Evolutionary conservation across 2,888 invertebrate species (phyloP), one percentile per base, ranked within the genome.

Genomic region (Mimas tiliae): DNA sequence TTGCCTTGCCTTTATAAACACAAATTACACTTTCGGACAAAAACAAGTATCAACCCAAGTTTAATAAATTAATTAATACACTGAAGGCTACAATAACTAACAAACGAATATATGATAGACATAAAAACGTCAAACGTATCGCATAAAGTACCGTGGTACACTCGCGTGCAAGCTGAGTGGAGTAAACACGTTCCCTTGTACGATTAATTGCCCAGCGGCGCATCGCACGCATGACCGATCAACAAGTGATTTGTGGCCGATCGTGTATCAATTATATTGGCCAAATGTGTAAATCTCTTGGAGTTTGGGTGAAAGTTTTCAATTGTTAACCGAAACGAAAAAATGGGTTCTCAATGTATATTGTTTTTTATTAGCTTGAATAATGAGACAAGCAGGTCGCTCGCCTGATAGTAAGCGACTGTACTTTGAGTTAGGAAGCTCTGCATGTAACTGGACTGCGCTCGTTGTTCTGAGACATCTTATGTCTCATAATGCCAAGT

Each of bases 231-330:
- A 79, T 76, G 76, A 77, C 78, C 80, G 79, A 83, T 84, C 84
- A 82, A 80, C 79, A 76, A 79, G 79, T 84, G 84, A 85, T 85
- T 85, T 86, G 81, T 82, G 83, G 78, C 80, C 77, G 81, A 79
- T 78, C 76, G 76, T 76, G 76, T 78, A 81, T 80, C 82, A 80
- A 83, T 84, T 80, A 77, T 78, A 78, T 45, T 73, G 74, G 70
- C 72, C 67, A 67, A 69, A 74, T 68, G 76, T 75, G 74, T 80
- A 77, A 42, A 58, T 19, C 58, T 12, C 16, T 55, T 58, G 21
- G 11, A 48, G 52, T 50, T 50, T 19, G 7, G 27, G 14, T 6
- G 42, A 58, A 42, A 19, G 38, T 19, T 58, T 19, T 1, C 8
- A n/a, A 6, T 1, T 53, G n/a, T 53, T n/a, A 16, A 19, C 9